These are phyloP conservation scores for Vimba vimba DNA, from an alignment of 2,113 vertebrate species.

Conservation along the genomic window DNA sequence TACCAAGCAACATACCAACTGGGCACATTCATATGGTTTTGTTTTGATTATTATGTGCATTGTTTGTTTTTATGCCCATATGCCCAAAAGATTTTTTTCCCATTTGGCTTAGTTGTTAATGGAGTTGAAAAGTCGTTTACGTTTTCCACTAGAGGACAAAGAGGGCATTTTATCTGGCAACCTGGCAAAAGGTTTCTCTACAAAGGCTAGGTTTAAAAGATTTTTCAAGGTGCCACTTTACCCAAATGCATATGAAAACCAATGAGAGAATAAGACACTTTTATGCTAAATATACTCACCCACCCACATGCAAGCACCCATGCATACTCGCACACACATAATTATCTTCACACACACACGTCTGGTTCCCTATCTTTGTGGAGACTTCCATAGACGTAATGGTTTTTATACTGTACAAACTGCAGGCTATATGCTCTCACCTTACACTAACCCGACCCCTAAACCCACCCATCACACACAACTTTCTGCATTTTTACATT, in stretches of 20 bases:
- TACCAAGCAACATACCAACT: neutral
- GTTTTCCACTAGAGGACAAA: no score
- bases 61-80: no score
- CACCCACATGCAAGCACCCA: neutral
- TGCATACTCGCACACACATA: neutral
- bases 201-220: neutral
- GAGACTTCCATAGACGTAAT: neutral
- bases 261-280: neutral
- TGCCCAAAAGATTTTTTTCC: no score
- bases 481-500: no score
- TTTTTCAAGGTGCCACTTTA: neutral
- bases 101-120: no score
- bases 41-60: no score
- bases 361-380: neutral
- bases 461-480: no score
- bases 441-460: no score
- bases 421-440: no score
- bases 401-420: no score
- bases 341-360: neutral
- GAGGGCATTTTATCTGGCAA: no score
- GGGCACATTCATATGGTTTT: neutral
- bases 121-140: no score
- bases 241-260: neutral
- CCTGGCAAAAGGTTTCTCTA: neutral
- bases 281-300: neutral